phyloP scores from a whole-genome alignment of 2,888 invertebrate genomes.

The Chorisops tibialis region DNA sequence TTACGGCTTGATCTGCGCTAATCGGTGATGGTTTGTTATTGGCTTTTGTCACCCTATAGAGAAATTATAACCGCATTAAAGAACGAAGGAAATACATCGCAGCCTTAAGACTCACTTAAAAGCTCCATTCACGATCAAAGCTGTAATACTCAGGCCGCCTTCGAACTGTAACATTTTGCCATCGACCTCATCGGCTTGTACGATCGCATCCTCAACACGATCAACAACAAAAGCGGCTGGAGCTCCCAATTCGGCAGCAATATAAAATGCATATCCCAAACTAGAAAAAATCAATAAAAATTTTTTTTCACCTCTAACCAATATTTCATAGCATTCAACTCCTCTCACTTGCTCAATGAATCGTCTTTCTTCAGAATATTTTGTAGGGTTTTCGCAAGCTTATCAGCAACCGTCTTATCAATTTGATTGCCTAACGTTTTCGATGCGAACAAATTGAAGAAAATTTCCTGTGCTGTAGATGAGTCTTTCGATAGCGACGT shows the following conservation, averaged over 20 bases:
- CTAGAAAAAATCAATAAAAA: conserved; percentile 52
- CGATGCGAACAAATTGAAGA: conserved; percentile 68
- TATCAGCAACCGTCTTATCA: conserved; percentile 65
- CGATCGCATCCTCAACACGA: conserved; percentile 79
- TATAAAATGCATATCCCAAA: conserved; percentile 78
- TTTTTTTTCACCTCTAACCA: too few species aligned
- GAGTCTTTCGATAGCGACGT: conserved; percentile 64
- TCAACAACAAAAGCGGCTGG: conserved; percentile 65
- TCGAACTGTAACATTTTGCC: conserved; percentile 87
- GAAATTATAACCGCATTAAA: conserved; percentile 1
- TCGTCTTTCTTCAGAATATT: conserved; percentile 82
- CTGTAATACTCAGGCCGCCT: conserved; percentile 79
- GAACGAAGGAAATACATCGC: neutral
- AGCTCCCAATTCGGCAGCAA: conserved; percentile 68
- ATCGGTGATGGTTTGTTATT: conserved; percentile 67
- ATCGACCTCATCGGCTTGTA: conserved; percentile 94
- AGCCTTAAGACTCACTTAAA: conserved; percentile 47
- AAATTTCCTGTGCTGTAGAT: conserved; percentile 66
- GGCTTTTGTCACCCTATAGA: conserved; percentile 57
- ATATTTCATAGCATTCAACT: conserved; percentile 37
- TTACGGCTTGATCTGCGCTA: conserved; percentile 73
- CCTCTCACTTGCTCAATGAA: conserved; percentile 61
- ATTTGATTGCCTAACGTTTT: conserved; percentile 65
- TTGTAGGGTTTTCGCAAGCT: conserved; percentile 69
- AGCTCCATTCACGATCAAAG: conserved; percentile 60